Evolutionary conservation across 2,113 vertebrate genomes (phyloP).

Genomic region (Fregata magnificens): DNA sequence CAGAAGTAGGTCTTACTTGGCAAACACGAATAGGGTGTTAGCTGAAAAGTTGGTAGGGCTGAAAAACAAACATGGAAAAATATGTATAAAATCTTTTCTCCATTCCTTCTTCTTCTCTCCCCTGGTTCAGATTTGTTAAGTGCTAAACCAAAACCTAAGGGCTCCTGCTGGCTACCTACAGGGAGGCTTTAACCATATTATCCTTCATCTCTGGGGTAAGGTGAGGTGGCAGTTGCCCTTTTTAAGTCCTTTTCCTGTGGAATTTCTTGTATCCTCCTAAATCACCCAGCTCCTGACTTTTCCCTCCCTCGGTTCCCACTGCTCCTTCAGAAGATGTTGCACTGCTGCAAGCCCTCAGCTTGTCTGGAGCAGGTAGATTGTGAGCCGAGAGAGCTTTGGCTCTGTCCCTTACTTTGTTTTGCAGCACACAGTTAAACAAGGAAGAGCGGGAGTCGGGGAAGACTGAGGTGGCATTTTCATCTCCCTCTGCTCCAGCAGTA

Average conservation of each 20-base stretch:
- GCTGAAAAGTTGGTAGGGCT: not conserved
- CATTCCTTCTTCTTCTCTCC: not conserved
- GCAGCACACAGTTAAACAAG: not conserved
- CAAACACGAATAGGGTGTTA: not conserved
- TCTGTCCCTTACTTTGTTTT: not conserved
- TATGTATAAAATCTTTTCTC: not conserved
- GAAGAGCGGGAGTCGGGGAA: not conserved
- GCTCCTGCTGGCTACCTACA: not conserved
- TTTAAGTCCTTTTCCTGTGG: not conserved
- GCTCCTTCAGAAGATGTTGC: not conserved
- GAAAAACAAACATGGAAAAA: not conserved
- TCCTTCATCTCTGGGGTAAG: not conserved
- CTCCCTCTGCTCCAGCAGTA: not conserved
- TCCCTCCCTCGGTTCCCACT: not conserved
- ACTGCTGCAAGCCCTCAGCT: not conserved
- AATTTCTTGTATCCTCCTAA: not conserved
- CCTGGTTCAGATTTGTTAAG: not conserved
- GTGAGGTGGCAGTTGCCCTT: not conserved
- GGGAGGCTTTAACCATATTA: not conserved
- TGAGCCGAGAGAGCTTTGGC: not conserved
- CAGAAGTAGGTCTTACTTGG: not conserved
- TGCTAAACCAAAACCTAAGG: not conserved
- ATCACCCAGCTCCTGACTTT: not conserved
- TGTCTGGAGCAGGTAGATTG: not conserved
- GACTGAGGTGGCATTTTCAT: not conserved